Evolutionary conservation across 2,113 vertebrate genomes (phyloP).

Genomic region (Setophaga petechia): DNA sequence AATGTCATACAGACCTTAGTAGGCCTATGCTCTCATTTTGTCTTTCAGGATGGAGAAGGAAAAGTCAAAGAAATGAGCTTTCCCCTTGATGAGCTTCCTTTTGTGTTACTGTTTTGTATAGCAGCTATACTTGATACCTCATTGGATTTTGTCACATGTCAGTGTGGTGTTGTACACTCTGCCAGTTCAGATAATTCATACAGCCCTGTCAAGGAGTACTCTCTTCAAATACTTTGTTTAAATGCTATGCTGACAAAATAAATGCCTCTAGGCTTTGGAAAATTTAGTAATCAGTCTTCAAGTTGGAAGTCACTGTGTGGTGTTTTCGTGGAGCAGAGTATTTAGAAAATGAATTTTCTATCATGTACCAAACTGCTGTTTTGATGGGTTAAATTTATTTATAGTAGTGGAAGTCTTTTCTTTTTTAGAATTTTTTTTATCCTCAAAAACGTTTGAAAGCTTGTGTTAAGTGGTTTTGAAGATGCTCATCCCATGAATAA

Average conservation of each 20-base stretch:
- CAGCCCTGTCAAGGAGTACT: neutral
- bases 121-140: neutral
- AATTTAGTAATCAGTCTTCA: neutral
- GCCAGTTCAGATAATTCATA: neutral
- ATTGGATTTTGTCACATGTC: fast-evolving
- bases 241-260: neutral
- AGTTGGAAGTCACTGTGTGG: neutral
- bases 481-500: neutral
- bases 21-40: neutral
- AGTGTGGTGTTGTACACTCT: fast-evolving
- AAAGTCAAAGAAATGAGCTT: neutral
- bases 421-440: fast-evolving
- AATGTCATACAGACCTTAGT: neutral
- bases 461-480: neutral
- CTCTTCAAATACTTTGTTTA: neutral
- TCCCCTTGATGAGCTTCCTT: neutral
- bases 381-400: fast-evolving
- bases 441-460: neutral
- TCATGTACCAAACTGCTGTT: neutral
- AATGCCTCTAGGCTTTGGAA: neutral
- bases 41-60: neutral
- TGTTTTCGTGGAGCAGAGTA: neutral
- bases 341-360: neutral
- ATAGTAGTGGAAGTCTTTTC: neutral
- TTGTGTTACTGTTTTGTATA: neutral